Evolutionary conservation across 2,113 vertebrate genomes (phyloP), one percentile per base, ranked within the genome.

Genomic region (Bagarius yarrelli): DNA sequence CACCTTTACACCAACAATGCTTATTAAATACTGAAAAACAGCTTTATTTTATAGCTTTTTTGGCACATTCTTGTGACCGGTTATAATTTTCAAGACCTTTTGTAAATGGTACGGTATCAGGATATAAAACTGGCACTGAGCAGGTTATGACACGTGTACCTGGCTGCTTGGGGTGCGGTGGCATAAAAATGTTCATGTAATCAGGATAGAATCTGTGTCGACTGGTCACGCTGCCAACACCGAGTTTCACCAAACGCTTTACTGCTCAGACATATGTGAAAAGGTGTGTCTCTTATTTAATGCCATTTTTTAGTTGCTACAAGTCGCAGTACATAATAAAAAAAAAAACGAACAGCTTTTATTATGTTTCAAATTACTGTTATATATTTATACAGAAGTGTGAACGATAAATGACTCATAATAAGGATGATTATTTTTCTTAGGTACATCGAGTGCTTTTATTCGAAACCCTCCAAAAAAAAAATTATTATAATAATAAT

Each of bases 231-330:
- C 32, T 12, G 25, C 34, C 18, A 19, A 18, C 52, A 13, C n/a
- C n/a, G 14, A 61, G 55, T 72, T n/a, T 73, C 30, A 63, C 44
- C 14, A 23, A 63, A 59, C 1, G 40, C 30, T 25, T 74, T 27
- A 18, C 21, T 53, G 47, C 21, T 64, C 59, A 44, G 19, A 52
- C 44, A 64, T 19, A 55, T 64, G 70, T 21, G 2, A 75, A 53
- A 30, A 21, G 57, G 59, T 50, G 47, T 80, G 78, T 60, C 53
- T 47, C 55, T 66, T 4, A 73, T 75, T 74, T 74, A 66, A 73
- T 81, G 79, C 50, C 59, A 55, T 63, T 74, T n/a, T 11, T n/a
- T 19, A 40, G 36, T 40, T 40, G 36, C 36, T 40, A 40, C 61
- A 32, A 36, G 30, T 78, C 6, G 6, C 6, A 40, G 36, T 78